phyloP scores from a whole-genome alignment of 92 coral and sea anemone species.

The Diadumene lineata region DNA sequence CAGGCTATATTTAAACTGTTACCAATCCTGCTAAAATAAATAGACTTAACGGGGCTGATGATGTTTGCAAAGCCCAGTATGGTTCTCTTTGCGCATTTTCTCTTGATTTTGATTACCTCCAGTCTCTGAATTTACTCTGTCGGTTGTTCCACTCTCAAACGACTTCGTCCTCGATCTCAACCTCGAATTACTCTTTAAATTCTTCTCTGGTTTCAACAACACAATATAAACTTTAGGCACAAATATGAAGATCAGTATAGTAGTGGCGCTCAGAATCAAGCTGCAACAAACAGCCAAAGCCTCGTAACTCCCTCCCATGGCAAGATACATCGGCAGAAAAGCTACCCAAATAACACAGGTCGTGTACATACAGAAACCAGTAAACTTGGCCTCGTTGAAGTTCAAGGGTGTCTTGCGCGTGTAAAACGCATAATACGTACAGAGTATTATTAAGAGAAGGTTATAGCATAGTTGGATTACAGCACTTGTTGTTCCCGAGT shows the following conservation, averaged over 20 bases:
- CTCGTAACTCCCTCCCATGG: constrained; percentile 57
- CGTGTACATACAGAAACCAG: constrained; percentile 79
- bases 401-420: constrained; percentile 77
- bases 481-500: constrained; percentile 26
- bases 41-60: too few relatives aligned
- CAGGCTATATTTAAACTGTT: too few relatives aligned
- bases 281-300: constrained; percentile 62
- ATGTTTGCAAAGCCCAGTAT: too few relatives aligned
- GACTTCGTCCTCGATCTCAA: constrained; percentile 63
- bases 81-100: not conserved
- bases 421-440: constrained; percentile 75
- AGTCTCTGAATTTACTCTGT: not conserved
- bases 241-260: constrained; percentile 65
- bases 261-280: constrained; percentile 68
- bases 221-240: constrained; percentile 73
- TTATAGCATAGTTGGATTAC: constrained; percentile 55
- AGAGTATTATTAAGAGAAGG: constrained; percentile 57
- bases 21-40: too few relatives aligned
- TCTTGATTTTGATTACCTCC: constrained; percentile 2
- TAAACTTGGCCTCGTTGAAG: constrained; percentile 84
- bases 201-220: constrained; percentile 69
- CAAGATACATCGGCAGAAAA: constrained; percentile 73
- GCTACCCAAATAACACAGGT: constrained; percentile 76
- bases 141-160: constrained; percentile 18
- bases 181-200: constrained; percentile 62